A percentile compares a stretch with the other conserved stretches of the same genome.
Conservation (phyloP, 1,140 invertebrate species). For the honey bee (Apis mellifera) region DNA sequence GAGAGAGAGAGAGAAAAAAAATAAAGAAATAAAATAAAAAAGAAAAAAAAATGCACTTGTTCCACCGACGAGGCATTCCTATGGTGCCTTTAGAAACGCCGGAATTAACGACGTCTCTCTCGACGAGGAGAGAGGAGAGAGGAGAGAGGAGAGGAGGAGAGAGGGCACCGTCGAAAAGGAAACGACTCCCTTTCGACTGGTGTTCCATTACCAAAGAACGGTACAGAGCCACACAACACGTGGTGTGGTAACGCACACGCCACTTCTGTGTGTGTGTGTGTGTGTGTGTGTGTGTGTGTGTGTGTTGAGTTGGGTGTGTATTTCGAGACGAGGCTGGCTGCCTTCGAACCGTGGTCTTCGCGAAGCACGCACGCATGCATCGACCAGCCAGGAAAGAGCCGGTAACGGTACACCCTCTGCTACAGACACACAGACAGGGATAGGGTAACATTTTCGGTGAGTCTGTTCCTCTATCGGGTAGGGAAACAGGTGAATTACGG, state of each 20-base stretch:
- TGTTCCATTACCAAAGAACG: slow-evolving; percentile 57
- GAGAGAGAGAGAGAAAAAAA: too few relatives aligned
- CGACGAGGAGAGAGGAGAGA: background rate
- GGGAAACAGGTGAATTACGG: slow-evolving; percentile 13
- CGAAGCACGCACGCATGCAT: slow-evolving; percentile 19
- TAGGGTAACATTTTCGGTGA: slow-evolving; percentile 6
- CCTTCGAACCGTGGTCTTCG: slow-evolving; percentile 37
- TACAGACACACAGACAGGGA: background rate
- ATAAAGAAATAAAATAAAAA: background rate
- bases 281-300: too few relatives aligned
- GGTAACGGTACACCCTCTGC: slow-evolving; percentile 23
- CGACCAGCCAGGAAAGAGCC: slow-evolving; percentile 1
- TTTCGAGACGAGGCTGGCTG: slow-evolving; percentile 49
- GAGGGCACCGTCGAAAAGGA: slow-evolving; percentile 42
- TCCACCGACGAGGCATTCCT: background rate
- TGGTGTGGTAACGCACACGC: slow-evolving; percentile 46
- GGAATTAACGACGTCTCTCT: slow-evolving; percentile 17
- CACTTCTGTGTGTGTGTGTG: background rate
- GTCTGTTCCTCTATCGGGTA: background rate
- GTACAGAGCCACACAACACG: slow-evolving; percentile 30
- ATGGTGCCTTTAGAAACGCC: slow-evolving; percentile 20
- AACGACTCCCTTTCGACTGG: slow-evolving; percentile 53
- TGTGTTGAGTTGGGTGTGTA: slow-evolving; percentile 40
- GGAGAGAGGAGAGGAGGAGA: background rate
- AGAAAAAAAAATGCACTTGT: slow-evolving; percentile 21